phyloP scores from a whole-genome alignment of 1,140 invertebrate species.

The Pogonus chalceus region DNA sequence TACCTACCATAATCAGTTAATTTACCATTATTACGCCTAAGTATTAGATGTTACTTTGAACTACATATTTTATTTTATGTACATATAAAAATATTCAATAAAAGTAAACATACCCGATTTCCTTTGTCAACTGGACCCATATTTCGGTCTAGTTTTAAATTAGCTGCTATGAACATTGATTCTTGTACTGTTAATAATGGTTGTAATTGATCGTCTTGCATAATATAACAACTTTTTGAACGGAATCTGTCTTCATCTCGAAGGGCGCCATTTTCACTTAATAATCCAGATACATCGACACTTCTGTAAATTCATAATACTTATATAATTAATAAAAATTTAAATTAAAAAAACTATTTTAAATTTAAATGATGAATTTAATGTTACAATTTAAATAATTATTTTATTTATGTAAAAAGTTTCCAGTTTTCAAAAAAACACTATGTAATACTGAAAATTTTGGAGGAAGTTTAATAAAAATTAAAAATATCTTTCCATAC shows the following conservation, averaged over 20 bases:
- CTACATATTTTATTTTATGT: slow-evolving; percentile 36
- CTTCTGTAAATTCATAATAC: slow-evolving; percentile 33
- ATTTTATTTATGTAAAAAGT: background rate
- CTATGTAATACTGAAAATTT: background rate
- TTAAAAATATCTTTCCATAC: background rate
- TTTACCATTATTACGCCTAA: background rate
- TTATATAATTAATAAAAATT: background rate
- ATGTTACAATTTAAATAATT: background rate
- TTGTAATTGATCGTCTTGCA: slow-evolving; percentile 78
- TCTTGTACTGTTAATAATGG: slow-evolving; percentile 74
- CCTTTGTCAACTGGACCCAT: slow-evolving; percentile 50
- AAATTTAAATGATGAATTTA: background rate
- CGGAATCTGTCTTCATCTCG: slow-evolving; percentile 52
- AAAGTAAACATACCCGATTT: slow-evolving; percentile 41
- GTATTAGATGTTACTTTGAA: background rate
- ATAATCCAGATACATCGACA: slow-evolving; percentile 37
- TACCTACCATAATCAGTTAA: slow-evolving; percentile 21
- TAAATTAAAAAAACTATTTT: slow-evolving; percentile 8
- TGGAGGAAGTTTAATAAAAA: background rate
- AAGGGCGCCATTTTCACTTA: slow-evolving; percentile 46
- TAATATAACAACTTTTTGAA: slow-evolving; percentile 71
- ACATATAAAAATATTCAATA: slow-evolving; percentile 33
- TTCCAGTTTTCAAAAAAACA: background rate
- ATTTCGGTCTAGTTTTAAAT: slow-evolving; percentile 66
- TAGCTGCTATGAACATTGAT: slow-evolving; percentile 70